These are phyloP conservation scores for Auanema sp. DNA, from an alignment of 2,888 invertebrate species.

Conservation along the genomic window DNA sequence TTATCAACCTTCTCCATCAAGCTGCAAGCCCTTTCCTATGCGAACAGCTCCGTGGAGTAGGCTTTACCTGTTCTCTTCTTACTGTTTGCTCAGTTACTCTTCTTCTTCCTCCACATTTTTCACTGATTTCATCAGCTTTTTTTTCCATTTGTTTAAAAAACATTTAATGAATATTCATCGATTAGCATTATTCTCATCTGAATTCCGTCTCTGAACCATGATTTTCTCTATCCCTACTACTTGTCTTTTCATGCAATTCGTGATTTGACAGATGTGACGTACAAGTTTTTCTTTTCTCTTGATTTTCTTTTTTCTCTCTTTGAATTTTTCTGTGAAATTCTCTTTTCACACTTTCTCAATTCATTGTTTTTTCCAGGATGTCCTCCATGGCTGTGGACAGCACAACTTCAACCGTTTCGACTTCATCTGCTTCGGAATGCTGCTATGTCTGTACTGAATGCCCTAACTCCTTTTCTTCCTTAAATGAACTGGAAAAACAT, in stretches of 20 bases:
- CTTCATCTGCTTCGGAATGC: background rate
- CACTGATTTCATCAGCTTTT: background rate
- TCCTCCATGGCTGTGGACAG: too few species aligned
- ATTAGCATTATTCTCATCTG: background rate
- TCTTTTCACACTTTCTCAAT: too few species aligned
- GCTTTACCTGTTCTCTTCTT: too few species aligned
- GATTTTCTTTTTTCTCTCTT: constrained; percentile 2
- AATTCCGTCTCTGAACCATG: background rate
- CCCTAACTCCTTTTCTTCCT: constrained; percentile 4
- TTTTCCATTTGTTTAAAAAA: background rate
- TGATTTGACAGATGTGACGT: background rate
- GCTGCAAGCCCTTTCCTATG: too few species aligned
- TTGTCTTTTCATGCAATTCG: too few species aligned
- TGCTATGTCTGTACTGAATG: constrained; percentile 14
- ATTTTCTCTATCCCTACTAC: too few species aligned
- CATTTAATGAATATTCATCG: background rate
- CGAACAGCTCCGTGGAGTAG: too few species aligned
- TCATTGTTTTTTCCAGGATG: too few species aligned
- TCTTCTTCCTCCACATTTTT: too few species aligned
- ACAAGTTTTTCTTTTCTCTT: constrained; percentile 1
- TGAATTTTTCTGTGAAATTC: background rate
- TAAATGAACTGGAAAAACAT: constrained; percentile 10
- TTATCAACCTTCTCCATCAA: too few species aligned
- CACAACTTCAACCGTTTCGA: too few species aligned
- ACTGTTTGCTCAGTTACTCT: too few species aligned